phyloP scores from a whole-genome alignment of 1,140 invertebrate species.

The Drosophila hydei region DNA sequence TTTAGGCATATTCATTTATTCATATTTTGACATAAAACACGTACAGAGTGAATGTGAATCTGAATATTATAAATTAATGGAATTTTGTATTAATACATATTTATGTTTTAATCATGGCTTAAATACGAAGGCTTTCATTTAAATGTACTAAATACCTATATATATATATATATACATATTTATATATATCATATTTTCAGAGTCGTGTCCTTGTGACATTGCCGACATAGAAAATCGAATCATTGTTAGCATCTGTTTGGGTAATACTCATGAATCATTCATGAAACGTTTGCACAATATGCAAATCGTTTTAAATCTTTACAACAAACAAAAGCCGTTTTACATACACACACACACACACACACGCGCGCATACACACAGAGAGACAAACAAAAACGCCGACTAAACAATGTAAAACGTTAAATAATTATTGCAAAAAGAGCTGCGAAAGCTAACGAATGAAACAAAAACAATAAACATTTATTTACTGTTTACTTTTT shows the following conservation, averaged over 20 bases:
- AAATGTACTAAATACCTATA: neutral
- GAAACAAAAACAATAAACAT: conserved; percentile 57
- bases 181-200: conserved; percentile 1
- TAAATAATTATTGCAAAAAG: conserved; percentile 75
- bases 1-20: neutral
- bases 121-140: neutral
- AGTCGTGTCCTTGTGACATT: conserved; percentile 14
- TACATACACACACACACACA: conserved; percentile 20
- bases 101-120: neutral
- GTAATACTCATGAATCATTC: conserved; percentile 74
- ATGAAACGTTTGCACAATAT: conserved; percentile 76
- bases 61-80: neutral
- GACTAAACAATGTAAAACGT: conserved; percentile 79
- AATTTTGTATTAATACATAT: neutral
- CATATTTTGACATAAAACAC: too few species aligned
- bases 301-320: conserved; percentile 76
- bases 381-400: conserved; percentile 44
- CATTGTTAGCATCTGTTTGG: conserved; percentile 72
- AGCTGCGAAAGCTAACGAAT: conserved; percentile 31
- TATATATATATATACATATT: neutral
- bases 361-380: conserved; percentile 17
- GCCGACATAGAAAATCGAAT: conserved; percentile 60
- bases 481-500: conserved; percentile 79
- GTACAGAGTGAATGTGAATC: neutral
- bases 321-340: conserved; percentile 67